A percentile compares a stretch with the other conserved stretches of the same genome.
These are phyloP conservation scores for Ennomos erosarius DNA, from an alignment of 2,888 invertebrate genomes.

Conservation along the genomic window DNA sequence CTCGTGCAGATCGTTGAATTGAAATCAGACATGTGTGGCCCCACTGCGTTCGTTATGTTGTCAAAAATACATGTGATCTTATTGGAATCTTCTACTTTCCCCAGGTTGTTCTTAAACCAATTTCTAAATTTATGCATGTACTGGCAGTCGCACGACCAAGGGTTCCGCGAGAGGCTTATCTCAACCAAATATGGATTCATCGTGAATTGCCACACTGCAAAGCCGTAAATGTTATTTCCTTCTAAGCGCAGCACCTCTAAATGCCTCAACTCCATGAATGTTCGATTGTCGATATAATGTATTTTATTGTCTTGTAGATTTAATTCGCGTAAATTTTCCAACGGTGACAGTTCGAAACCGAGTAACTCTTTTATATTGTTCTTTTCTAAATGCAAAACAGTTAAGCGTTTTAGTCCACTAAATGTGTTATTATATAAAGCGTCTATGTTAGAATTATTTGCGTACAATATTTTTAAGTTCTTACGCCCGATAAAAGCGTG, in stretches of 20 bases:
- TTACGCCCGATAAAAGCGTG: constrained; percentile 97
- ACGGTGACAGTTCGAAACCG: constrained; percentile 92
- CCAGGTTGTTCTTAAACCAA: constrained; percentile 91
- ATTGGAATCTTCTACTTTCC: constrained; percentile 92
- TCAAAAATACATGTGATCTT: constrained; percentile 91
- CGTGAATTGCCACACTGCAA: constrained; percentile 94
- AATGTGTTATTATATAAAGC: constrained; percentile 95
- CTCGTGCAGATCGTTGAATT: constrained; percentile 92
- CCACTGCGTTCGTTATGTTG: constrained; percentile 89
- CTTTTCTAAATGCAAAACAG: constrained; percentile 93
- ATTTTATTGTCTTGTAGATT: constrained; percentile 95
- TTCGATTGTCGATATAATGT: constrained; percentile 92
- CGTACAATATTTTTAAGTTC: constrained; percentile 93
- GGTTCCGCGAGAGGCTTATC: constrained; percentile 92
- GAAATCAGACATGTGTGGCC: constrained; percentile 90
- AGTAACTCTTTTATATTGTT: constrained; percentile 92
- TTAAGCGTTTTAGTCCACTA: constrained; percentile 92
- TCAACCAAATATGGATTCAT: constrained; percentile 94
- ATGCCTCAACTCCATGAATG: constrained; percentile 92
- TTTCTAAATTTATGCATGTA: constrained; percentile 92
- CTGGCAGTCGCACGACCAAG: constrained; percentile 96
- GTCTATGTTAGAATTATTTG: constrained; percentile 95
- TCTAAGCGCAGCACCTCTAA: constrained; percentile 94
- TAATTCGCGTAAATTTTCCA: constrained; percentile 93
- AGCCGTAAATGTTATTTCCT: constrained; percentile 92